Base-by-base conservation (phyloP, 2,113 vertebrate species). In the Baryphthengus martii region DNA sequence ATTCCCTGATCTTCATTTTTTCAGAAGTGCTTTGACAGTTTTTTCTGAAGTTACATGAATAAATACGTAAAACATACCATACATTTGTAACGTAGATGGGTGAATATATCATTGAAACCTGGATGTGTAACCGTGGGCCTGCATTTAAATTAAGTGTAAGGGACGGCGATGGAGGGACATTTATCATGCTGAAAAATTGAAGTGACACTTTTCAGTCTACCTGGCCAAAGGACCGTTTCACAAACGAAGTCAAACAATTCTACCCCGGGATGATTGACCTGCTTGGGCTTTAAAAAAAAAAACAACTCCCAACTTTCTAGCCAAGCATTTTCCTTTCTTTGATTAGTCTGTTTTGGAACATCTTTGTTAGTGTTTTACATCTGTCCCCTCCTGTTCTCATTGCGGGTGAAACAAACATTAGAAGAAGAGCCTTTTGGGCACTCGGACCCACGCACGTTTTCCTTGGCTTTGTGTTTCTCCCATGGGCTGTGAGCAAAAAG, bases 401-500 rank as follows among this genome's bases (percentile, higher is more conserved):
- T 29, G 21, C 11, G 29, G 67, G 21, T 61, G 13, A 35, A 14
- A 2, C 33, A 44, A 72, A 23, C 2, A 3, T 20, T n/a, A 37
- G 33, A 18, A 42, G 49, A 26, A 33, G 14, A 24, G 45, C 31
- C 17, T 59, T 53, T 47, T 35, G 47, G 63, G 14, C 45, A 44
- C 45, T 5, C 52, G 5, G 10, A 26, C 44, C 37, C 26, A 18
- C 7, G 31, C 45, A 35, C 5, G 0, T 44, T 37, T 62, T 58
- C 49, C 29, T 49, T 35, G 21, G 16, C 47, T 59, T 39, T n/a
- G 5, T n/a, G 4, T 62, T 45, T 61, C 47, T 74, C 49, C 62
- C 35, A 0, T 1, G 5, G 44, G 52, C 45, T 95, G 19, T 20
- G 23, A 50, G 29, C 24, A 63, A 37, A 66, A 29, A 0, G 0